Base-by-base conservation (phyloP, 2,888 invertebrate species). In the Chirona hameri region DNA sequence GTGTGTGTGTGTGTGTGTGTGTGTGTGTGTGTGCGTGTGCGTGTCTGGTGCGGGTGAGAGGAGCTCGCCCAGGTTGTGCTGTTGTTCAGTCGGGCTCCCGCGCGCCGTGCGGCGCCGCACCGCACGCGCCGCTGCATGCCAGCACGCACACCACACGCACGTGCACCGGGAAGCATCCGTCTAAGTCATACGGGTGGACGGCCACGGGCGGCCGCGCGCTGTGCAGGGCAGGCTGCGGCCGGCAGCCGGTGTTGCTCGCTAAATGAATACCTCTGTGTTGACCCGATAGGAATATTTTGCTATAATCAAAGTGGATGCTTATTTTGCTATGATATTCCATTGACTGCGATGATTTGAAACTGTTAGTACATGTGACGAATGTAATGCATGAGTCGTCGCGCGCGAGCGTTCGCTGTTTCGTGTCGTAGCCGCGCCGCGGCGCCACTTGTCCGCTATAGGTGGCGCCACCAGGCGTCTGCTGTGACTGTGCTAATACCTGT, bases 361-460 rank as follows among this genome's bases (percentile, higher is more conserved):
- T 76, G 76, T 31, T 76, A 76, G 76, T 31, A 39, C 39, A 39
- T 31, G 76, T 39, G 39, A 24, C 39, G 72, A 21, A 14, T 76
- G 76, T 76, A 29, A 24, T 82, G 81, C 60, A 69, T 29, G 76
- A 81, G 46, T 57, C 57, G 57, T 72, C 65, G 52, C 72, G 72
- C 57, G 72, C 52, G 15, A 21, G 79, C 21, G 52, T n/a, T 52
- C 57, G 48, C 29, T 72, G 82, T 76, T 48, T n/a, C 9, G n/a
- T 76, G 72, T 72, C 2, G 5, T 10, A 24, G 69, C 24, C 39
- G 46, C 29, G 39, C n/a, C 31, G 81, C 48, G 79, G 46, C 76
- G 79, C 69, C 60, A 60, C 82, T 80, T 82, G 81, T 82, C 69
- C 76, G 57, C 60, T 80, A 81, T 69, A n/a, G 55, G 81, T 81